These are phyloP conservation scores for Heliconius sara DNA, from an alignment of 2,888 invertebrate species.

Conservation along the genomic window DNA sequence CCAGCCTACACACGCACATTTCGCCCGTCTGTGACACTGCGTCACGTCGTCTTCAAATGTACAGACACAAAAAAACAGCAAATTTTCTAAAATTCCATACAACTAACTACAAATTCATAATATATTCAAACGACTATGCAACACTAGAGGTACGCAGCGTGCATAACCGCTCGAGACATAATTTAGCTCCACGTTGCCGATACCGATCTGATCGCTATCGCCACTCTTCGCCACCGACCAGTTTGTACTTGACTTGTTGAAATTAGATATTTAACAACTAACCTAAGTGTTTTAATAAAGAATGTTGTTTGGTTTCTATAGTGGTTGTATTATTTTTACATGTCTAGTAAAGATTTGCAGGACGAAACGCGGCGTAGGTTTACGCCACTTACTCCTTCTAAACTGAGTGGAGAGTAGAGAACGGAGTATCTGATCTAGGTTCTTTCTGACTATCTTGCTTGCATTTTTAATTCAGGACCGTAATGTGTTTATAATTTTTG, in stretches of 20 bases:
- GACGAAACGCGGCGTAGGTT: no score
- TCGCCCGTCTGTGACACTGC: not conserved
- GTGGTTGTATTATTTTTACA: not conserved
- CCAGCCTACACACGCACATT: not conserved
- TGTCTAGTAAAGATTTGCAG: no score
- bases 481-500: no score
- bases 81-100: not conserved
- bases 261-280: constrained; percentile 36
- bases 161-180: constrained; percentile 44
- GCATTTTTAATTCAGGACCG: no score
- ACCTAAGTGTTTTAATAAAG: constrained; percentile 26
- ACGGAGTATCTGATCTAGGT: no score
- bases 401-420: no score
- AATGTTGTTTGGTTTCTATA: not conserved
- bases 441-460: no score
- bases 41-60: not conserved
- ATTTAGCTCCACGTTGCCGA: constrained; percentile 47
- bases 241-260: constrained; percentile 51
- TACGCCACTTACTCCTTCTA: no score
- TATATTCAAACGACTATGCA: constrained; percentile 18
- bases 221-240: constrained; percentile 55
- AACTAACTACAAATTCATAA: constrained; percentile 7
- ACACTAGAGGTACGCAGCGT: not conserved
- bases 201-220: constrained; percentile 52
- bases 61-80: not conserved